phyloP scores from a whole-genome alignment of 53 echinoderm and acorn worm species.

The Holothuria scabra region DNA sequence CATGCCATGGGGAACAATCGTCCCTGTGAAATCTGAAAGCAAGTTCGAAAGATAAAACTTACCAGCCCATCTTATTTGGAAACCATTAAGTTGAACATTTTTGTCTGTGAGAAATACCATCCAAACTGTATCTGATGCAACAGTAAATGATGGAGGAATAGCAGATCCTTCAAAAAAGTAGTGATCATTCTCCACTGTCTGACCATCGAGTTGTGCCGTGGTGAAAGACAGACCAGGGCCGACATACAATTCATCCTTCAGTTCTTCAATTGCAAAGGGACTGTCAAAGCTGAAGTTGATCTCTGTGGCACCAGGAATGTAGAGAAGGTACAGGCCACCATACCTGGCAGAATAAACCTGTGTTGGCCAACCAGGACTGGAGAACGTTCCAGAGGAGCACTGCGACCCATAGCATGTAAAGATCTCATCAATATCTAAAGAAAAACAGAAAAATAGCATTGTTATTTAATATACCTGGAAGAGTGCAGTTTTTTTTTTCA shows the following conservation, averaged over 20 bases:
- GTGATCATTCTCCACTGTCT: conserved; percentile 51
- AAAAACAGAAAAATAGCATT: neutral
- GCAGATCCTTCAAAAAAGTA: conserved; percentile 73
- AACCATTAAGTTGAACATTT: conserved; percentile 77
- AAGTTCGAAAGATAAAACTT: no score
- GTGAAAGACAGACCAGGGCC: conserved; percentile 61
- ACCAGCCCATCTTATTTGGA: conserved; percentile 65
- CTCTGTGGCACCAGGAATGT: conserved; percentile 74
- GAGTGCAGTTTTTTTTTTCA: no score
- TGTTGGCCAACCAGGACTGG: conserved; percentile 66
- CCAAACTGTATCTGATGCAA: conserved; percentile 70
- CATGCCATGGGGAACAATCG: no score
- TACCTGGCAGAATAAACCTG: conserved; percentile 60
- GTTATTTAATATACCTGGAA: no score
- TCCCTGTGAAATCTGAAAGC: no score
- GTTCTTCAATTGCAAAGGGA: conserved; percentile 69
- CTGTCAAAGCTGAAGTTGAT: conserved; percentile 72
- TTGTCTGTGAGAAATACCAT: conserved; percentile 87
- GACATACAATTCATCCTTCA: conserved; percentile 91
- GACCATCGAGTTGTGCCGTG: conserved; percentile 38
- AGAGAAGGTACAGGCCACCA: conserved; percentile 76
- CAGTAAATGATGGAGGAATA: conserved; percentile 37
- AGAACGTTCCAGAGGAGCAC: conserved; percentile 57
- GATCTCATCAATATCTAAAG: conserved; percentile 65
- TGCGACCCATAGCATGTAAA: conserved; percentile 80